These are phyloP conservation scores for Platyscapa corneri DNA, from an alignment of 1,140 invertebrate genomes.

Conservation along the genomic window DNA sequence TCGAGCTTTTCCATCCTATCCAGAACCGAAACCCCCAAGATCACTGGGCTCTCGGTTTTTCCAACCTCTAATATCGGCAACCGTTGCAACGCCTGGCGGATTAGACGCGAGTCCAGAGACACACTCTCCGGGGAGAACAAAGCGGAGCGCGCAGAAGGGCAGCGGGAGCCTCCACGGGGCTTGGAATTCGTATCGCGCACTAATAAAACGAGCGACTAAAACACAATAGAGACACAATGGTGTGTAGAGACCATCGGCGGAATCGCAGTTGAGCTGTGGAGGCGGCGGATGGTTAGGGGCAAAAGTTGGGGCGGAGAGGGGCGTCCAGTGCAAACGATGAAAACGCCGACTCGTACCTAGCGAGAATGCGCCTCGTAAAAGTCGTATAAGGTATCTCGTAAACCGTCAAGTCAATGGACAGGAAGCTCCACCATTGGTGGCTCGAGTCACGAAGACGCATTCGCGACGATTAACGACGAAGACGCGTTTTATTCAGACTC, in stretches of 20 bases:
- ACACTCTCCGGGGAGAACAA: constrained; percentile 14
- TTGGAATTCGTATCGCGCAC: constrained; percentile 10
- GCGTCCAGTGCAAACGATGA: constrained; percentile 52
- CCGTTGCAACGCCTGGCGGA: too few species aligned
- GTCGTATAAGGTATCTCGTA: constrained; percentile 55
- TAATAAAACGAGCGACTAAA: background rate
- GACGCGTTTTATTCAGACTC: constrained; percentile 50
- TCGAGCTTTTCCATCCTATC: background rate
- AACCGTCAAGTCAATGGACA: constrained; percentile 55
- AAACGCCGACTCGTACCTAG: constrained; percentile 50
- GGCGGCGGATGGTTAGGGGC: background rate
- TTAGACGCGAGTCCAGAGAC: background rate
- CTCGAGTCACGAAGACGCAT: constrained; percentile 20
- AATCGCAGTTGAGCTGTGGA: constrained; percentile 4
- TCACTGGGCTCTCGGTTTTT: background rate
- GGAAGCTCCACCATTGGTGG: constrained; percentile 44
- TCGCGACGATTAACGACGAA: constrained; percentile 51
- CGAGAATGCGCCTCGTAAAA: constrained; percentile 55
- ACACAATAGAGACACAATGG: constrained; percentile 11
- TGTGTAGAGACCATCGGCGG: background rate
- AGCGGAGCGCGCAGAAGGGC: background rate
- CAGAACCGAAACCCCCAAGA: background rate
- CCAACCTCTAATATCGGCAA: background rate
- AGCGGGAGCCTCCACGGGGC: background rate
- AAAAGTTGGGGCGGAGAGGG: background rate